Base-by-base conservation (phyloP, 2,888 invertebrate genomes). In the Rhyacophila evoluta region DNA sequence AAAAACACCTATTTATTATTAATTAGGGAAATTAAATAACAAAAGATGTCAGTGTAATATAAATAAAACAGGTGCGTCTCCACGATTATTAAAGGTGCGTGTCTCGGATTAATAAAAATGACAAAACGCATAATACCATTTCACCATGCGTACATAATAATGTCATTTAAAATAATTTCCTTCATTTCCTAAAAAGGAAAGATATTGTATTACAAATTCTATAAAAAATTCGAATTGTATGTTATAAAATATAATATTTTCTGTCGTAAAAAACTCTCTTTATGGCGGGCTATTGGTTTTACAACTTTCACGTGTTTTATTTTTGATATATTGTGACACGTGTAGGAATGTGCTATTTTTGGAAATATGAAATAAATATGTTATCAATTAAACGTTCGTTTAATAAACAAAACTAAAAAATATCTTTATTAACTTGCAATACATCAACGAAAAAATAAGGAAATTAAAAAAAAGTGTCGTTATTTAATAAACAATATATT, bases 231-330 rank as follows among this genome's bases (percentile, higher is more conserved):
- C 15, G 55, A 55, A 55, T 55, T 55, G 12, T 55, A 55, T 19
- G 55, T 55, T 55, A 55, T 55, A 55, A 55, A 55, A 55, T 8
- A 55, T 55, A 55, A 55, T 55, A 55, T 10, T n/a, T n/a, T n/a
- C n/a, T 19, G 55, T 55, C 55, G 10, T 55, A 55, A 55, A 55
- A 55, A 55, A 55, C 19, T 55, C 25, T 25, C 1, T 55, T 19
- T 55, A 55, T 25, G 55, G 2, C 6, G 55, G 25, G 25, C 55
- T 19, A 25, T 55, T 19, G 10, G 6, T 55, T 55, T 10, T 8
- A 1, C 15, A 55, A 55, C 55, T 55, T 55, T 25, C 5, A n/a
- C n/a, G n/a, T n/a, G n/a, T n/a, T n/a, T n/a, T n/a, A n/a, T n/a
- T n/a, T n/a, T n/a, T n/a, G n/a, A n/a, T n/a, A n/a, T n/a, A n/a